Evolutionary conservation across 2,113 vertebrate species (phyloP).

Genomic region (Sprattus sprattus): DNA sequence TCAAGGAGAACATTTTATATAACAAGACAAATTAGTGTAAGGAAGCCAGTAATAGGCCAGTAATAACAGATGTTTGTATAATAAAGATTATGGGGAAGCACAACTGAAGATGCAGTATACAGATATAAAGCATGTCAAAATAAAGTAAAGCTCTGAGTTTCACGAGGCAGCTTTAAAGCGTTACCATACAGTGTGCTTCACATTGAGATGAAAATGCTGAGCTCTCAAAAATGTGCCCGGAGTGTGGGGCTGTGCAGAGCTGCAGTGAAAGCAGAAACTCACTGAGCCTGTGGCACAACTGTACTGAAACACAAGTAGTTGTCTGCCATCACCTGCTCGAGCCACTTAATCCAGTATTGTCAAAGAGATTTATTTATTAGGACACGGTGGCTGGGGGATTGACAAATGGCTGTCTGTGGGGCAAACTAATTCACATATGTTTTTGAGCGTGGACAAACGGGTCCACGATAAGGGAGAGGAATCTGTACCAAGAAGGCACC

Average conservation of each 20-base stretch:
- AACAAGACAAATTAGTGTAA: background rate
- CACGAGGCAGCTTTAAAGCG: background rate
- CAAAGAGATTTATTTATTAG: conserved; percentile 19
- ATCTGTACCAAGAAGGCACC: background rate
- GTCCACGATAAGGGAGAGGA: background rate
- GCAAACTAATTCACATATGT: conserved; percentile 21
- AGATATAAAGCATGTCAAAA: background rate
- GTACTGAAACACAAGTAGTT: background rate
- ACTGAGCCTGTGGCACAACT: background rate
- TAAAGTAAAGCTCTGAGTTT: background rate
- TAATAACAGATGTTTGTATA: background rate
- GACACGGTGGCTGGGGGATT: background rate
- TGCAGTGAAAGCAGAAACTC: conserved; percentile 14
- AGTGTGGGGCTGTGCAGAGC: background rate
- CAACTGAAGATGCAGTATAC: background rate
- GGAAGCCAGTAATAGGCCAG: background rate
- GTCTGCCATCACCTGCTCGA: background rate
- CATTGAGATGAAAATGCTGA: conserved; percentile 27
- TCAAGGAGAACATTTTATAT: background rate
- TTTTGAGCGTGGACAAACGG: background rate
- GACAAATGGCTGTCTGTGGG: background rate
- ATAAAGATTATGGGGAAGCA: background rate
- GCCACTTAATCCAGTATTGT: background rate
- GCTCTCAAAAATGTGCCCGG: background rate
- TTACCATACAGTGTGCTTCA: background rate